These are phyloP conservation scores for Scalopus aquaticus DNA, from an alignment of 2,113 vertebrate genomes.

Conservation along the genomic window DNA sequence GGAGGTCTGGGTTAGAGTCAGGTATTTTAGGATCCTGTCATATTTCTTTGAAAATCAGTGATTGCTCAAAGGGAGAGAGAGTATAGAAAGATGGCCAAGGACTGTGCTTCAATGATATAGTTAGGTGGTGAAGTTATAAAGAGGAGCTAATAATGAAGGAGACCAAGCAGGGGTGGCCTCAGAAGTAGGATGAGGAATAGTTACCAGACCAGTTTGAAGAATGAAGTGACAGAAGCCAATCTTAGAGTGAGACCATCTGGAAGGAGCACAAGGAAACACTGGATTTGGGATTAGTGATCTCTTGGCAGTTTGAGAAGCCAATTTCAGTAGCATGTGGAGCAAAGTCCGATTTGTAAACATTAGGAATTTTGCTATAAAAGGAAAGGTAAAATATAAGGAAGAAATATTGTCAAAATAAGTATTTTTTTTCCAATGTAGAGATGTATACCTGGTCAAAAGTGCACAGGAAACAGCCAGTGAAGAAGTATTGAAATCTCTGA, in stretches of 20 bases:
- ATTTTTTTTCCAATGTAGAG: background rate
- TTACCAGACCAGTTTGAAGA: background rate
- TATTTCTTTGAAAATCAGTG: background rate
- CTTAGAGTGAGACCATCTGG: background rate
- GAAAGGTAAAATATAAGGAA: background rate
- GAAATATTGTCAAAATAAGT: background rate
- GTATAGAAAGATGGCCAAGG: background rate
- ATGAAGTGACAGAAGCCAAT: background rate
- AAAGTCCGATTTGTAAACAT: background rate
- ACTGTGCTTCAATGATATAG: background rate
- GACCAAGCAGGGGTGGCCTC: background rate
- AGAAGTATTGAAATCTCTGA: background rate
- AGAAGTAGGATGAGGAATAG: background rate
- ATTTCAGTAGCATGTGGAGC: background rate
- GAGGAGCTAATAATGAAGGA: background rate
- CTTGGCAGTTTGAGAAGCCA: background rate
- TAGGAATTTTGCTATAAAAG: background rate
- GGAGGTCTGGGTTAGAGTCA: background rate
- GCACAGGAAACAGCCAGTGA: background rate
- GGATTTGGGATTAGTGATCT: background rate
- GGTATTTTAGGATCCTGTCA: background rate
- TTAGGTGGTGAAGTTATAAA: background rate
- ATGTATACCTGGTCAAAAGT: background rate
- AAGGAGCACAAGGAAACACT: background rate
- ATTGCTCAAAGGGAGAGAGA: background rate